Conservation (phyloP, 2,888 invertebrate genomes). For the Bellardia pandia region DNA sequence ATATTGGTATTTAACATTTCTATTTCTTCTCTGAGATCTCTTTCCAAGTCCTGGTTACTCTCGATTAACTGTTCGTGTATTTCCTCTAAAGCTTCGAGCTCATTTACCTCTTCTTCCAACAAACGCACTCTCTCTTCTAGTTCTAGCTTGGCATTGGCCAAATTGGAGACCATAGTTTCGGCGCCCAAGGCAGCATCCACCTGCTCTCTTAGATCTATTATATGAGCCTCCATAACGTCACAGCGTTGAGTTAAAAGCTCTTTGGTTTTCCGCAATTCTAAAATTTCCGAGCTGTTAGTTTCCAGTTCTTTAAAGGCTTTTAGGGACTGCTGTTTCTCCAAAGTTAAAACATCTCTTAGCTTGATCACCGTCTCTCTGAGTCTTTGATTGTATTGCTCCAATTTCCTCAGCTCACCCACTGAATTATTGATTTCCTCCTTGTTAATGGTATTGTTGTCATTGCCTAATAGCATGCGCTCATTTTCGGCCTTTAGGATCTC, state of each 20-base stretch:
- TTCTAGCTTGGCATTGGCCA: constrained; percentile 96
- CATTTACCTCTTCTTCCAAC: constrained; percentile 95
- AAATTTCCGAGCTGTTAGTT: constrained; percentile 92
- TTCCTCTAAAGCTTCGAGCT: constrained; percentile 95
- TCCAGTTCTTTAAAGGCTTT: constrained; percentile 96
- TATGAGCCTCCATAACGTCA: constrained; percentile 93
- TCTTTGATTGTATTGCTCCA: constrained; percentile 96
- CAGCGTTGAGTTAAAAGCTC: constrained; percentile 91
- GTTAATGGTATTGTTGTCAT: constrained; percentile 86
- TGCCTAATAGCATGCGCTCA: constrained; percentile 84
- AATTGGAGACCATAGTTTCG: constrained; percentile 98
- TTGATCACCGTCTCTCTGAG: constrained; percentile 96
- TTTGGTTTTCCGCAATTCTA: constrained; percentile 92
- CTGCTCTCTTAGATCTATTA: constrained; percentile 96
- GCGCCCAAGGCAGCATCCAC: constrained; percentile 98
- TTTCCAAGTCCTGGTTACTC: constrained; percentile 95
- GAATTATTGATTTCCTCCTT: constrained; percentile 86
- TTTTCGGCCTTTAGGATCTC: constrained; percentile 92
- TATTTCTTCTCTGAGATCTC: constrained; percentile 96
- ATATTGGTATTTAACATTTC: constrained; percentile 93
- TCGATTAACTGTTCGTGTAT: constrained; percentile 99
- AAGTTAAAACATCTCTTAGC: constrained; percentile 95
- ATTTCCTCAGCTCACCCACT: constrained; percentile 87
- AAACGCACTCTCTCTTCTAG: constrained; percentile 95
- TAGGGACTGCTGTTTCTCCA: constrained; percentile 95